A percentile compares a stretch with the other conserved stretches of the same genome.
Evolutionary conservation across 2,113 vertebrate species (phyloP).

Genomic region (Tricholaema leucomelas): DNA sequence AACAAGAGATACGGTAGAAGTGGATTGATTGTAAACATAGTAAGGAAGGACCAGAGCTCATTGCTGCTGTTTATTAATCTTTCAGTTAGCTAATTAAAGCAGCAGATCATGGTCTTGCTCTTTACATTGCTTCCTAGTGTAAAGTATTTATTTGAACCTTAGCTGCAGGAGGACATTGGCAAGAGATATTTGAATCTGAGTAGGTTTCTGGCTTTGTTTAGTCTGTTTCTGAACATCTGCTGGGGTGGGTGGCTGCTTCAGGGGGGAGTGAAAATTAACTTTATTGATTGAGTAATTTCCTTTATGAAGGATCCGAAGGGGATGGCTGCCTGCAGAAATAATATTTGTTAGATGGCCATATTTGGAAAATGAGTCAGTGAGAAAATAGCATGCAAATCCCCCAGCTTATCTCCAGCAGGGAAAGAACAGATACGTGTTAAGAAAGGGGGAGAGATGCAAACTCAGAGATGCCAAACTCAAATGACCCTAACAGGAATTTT

Average conservation of each 20-base stretch:
- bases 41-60: neutral
- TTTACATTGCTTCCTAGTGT: neutral
- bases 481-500: neutral
- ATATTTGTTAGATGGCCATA: slow-evolving; percentile 39
- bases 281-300: slow-evolving; percentile 64
- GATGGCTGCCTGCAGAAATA: slow-evolving; percentile 46
- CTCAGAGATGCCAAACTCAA: neutral
- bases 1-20: neutral
- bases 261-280: slow-evolving; percentile 34
- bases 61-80: neutral
- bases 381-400: slow-evolving; percentile 52
- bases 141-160: neutral
- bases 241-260: slow-evolving; percentile 46
- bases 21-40: neutral
- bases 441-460: neutral
- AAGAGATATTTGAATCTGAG: neutral
- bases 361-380: slow-evolving; percentile 58
- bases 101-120: neutral
- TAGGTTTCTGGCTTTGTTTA: slow-evolving; percentile 24
- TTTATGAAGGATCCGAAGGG: slow-evolving; percentile 41
- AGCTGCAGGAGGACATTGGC: neutral
- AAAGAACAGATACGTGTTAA: neutral
- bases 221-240: slow-evolving; percentile 40
- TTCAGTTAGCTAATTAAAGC: neutral
- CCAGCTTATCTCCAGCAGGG: slow-evolving; percentile 12